A percentile compares a stretch with the other conserved stretches of the same genome.
phyloP scores from a whole-genome alignment of 2,888 invertebrate genomes.

The Crematogaster levior region DNA sequence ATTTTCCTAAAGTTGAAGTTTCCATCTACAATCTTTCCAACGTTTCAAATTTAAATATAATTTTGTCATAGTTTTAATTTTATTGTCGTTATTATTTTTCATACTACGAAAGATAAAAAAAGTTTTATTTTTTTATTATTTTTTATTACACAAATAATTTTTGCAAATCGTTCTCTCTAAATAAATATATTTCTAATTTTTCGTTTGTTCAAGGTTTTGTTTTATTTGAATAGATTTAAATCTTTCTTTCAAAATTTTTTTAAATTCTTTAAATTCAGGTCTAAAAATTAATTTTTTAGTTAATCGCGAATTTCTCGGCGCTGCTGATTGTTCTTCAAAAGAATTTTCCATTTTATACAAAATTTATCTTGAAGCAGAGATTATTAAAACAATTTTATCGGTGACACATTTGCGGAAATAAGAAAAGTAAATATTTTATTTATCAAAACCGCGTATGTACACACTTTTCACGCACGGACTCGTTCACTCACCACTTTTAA shows the following conservation, averaged over 20 bases:
- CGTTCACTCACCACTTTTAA: constrained; percentile 63
- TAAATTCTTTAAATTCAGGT: neutral
- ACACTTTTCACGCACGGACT: neutral
- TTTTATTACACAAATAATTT: neutral
- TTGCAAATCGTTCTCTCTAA: neutral
- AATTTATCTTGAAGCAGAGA: constrained; percentile 2
- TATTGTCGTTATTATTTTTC: neutral
- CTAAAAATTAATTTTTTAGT: too few species aligned
- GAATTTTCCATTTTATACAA: neutral
- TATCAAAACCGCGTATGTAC: constrained; percentile 18
- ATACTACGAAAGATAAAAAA: neutral
- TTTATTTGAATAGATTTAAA: neutral
- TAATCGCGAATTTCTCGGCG: neutral
- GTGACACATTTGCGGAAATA: neutral
- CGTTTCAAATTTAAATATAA: neutral
- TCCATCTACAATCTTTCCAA: neutral
- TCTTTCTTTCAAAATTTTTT: neutral
- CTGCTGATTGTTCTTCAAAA: neutral
- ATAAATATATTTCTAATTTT: too few species aligned
- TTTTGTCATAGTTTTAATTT: neutral
- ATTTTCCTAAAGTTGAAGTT: neutral
- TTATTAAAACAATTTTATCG: constrained; percentile 2
- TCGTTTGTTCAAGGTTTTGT: neutral
- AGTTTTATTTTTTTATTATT: neutral
- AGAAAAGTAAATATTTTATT: neutral